A percentile compares a stretch with the other conserved stretches of the same genome.
Conservation (phyloP, 1,140 invertebrate genomes). For the Cherax quadricarinatus region DNA sequence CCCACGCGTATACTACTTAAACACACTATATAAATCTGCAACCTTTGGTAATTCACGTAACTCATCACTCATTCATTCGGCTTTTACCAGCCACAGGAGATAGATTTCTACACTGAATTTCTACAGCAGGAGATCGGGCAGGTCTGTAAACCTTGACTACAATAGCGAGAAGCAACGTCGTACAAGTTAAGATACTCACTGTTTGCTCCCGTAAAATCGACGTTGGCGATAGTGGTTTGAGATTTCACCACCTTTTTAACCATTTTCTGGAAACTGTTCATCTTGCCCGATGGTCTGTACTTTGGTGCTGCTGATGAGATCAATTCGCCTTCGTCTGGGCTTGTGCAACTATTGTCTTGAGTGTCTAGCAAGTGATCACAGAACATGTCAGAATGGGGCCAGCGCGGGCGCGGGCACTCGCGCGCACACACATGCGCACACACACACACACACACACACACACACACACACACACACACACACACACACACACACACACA, state of each 20-base stretch:
- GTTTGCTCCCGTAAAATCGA: neutral
- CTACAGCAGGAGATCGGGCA: too few relatives aligned
- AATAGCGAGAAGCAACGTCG: too few relatives aligned
- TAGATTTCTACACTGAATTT: too few relatives aligned
- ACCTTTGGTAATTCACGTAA: too few relatives aligned
- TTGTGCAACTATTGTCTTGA: neutral
- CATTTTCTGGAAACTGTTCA: slow-evolving; percentile 15
- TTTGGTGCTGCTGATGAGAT: too few relatives aligned
- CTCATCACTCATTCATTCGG: too few relatives aligned
- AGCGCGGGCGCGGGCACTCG: neutral
- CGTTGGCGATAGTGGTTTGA: slow-evolving; percentile 3
- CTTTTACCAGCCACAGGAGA: too few relatives aligned
- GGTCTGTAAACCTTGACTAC: too few relatives aligned
- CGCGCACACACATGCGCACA: slow-evolving; percentile 20
- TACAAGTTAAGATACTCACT: slow-evolving; percentile 19
- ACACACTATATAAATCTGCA: too few relatives aligned
- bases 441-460: slow-evolving; percentile 19
- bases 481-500: too few relatives aligned
- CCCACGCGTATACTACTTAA: too few relatives aligned
- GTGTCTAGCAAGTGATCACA: neutral
- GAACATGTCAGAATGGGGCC: neutral
- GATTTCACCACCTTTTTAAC: slow-evolving; percentile 26
- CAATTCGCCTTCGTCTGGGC: neutral
- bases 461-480: neutral
- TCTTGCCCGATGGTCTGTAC: neutral